phyloP scores from a whole-genome alignment of 2,113 vertebrate genomes.

The Antechinus stuartii region DNA sequence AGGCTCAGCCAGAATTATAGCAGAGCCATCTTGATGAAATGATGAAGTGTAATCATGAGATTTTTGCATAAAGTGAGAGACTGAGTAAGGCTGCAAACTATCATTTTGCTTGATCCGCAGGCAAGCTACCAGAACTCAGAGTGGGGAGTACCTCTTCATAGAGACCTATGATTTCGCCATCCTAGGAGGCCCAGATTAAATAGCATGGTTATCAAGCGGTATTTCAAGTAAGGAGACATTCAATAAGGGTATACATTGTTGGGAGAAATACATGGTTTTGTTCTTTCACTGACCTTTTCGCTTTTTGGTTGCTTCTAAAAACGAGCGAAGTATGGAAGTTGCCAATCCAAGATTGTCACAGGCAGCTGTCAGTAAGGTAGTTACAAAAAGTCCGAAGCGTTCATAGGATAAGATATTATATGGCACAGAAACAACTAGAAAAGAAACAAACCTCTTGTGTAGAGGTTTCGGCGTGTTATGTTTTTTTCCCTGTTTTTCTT shows the following conservation, averaged over 20 bases:
- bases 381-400: constrained; percentile 66
- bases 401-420: constrained; percentile 64
- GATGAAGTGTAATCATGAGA: neutral
- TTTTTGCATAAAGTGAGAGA: neutral
- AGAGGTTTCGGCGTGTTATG: constrained; percentile 59
- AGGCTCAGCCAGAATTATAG: neutral
- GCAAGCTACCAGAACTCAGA: neutral
- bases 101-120: neutral
- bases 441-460: constrained; percentile 70
- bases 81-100: neutral
- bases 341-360: constrained; percentile 81
- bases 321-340: constrained; percentile 73
- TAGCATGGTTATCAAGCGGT: neutral
- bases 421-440: constrained; percentile 67
- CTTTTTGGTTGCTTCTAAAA: constrained; percentile 70
- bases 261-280: constrained; percentile 4
- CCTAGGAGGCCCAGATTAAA: neutral
- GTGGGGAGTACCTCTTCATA: neutral
- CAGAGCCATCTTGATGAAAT: neutral
- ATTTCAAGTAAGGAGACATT: constrained; percentile 6
- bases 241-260: neutral
- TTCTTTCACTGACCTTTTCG: constrained; percentile 80
- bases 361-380: constrained; percentile 76
- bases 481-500: constrained; percentile 21
- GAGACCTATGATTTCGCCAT: neutral